Evolutionary conservation across 2,797 vertebrate genomes (phyloP), one percentile per base, ranked within the genome.

Genomic region (Loriculus beryllinus): DNA sequence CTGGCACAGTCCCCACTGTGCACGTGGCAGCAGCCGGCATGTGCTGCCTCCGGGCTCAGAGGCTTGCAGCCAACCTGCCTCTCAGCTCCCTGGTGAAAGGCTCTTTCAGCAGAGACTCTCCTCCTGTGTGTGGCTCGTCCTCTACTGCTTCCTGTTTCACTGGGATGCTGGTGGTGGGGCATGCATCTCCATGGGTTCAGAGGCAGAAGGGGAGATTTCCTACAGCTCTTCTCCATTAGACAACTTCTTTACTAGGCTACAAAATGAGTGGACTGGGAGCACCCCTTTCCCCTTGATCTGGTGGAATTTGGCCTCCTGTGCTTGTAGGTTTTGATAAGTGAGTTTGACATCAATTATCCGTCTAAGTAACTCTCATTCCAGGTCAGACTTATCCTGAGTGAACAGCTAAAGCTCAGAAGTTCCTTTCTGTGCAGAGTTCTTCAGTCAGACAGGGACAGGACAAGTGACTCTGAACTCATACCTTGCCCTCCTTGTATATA

Each of bases 401-500:
- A 74, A 19, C 3, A 62, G 35, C 7, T 37, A 9, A 77, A 92
- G 29, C 59, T 47, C 35, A 1, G 2, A 51, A 63, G 25, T 6
- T 23, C 5, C 9, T 42, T 28, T 28, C 26, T 80, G 14, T 18
- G 43, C 31, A 0, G 3, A n/a, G 21, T 4, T 69, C 37, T 68
- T 71, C 71, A 26, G n/a, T 17, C 37, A 28, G 57, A 3, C 25
- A 39, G 54, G 40, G 45, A 0, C 10, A 5, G 39, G 70, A 33
- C 0, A 2, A 54, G 49, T 29, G 17, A 67, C 2, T 28, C 33
- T 10, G 4, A 57, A 51, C 3, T 45, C 17, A 2, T 14, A 3
- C 10, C 0, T 10, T 54, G 33, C 0, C 40, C 13, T 4, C 12
- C 21, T 54, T 17, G 3, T 12, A 2, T 0, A 7, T 11, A 19